phyloP scores from a whole-genome alignment of 2,113 vertebrate species.

The Piaya cayana region DNA sequence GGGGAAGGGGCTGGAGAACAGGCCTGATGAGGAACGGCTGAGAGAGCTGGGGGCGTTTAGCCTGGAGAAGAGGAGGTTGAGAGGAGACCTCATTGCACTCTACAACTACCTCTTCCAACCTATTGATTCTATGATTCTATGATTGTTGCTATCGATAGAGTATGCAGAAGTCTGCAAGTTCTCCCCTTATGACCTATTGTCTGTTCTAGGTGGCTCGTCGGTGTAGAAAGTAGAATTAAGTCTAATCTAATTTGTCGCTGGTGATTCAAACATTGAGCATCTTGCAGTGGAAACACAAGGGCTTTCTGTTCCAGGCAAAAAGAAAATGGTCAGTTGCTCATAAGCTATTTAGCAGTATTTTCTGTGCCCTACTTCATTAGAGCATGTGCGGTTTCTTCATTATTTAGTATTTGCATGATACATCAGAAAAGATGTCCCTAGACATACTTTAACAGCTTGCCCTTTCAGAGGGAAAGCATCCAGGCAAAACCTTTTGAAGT shows the following conservation, averaged over 20 bases:
- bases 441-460: not conserved
- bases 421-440: not conserved
- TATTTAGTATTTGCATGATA: not conserved
- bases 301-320: not conserved
- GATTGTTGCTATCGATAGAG: not conserved
- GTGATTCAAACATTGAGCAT: not conserved
- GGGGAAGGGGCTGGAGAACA: too few species aligned
- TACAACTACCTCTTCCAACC: too few species aligned
- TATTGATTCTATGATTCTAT: too few species aligned
- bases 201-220: not conserved
- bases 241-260: rapidly evolving
- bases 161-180: not conserved
- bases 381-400: not conserved
- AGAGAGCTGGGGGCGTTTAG: too few species aligned
- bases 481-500: not conserved
- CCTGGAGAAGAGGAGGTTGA: too few species aligned
- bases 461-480: not conserved
- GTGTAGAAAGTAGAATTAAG: not conserved
- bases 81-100: too few species aligned
- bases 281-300: not conserved
- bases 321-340: not conserved
- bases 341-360: not conserved
- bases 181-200: rapidly evolving
- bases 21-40: too few species aligned
- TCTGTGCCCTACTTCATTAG: not conserved